Evolutionary conservation across 2,797 vertebrate genomes (phyloP), one percentile per base, ranked within the genome.

Genomic region (Euthynnus affinis): DNA sequence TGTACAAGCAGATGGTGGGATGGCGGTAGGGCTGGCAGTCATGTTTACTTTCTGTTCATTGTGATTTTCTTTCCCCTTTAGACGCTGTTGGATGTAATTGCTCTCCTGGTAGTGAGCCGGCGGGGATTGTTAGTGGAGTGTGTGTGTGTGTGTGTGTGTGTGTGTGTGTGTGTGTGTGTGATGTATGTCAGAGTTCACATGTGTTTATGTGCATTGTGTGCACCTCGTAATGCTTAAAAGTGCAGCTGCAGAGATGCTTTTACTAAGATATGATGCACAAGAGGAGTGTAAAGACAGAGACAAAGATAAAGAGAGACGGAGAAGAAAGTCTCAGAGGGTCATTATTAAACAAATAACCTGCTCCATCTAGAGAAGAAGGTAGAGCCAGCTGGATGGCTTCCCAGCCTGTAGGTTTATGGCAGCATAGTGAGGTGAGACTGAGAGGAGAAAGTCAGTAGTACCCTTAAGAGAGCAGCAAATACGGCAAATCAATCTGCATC

Each of bases 361-460:
- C 62, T 68, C 49, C 46, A 59, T 85, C 44, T 2, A 37, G 13
- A 66, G 52, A 29, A 25, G 59, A 53, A n/a, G 27, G 17, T 20
- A n/a, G 57, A 79, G 73, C 81, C 80, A 87, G 68, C 58, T 87
- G 87, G 88, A 84, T 58, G 17, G 29, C 22, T 58, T 88, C 84
- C 84, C 66, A 59, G 74, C 49, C 69, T 61, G 69, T 63, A 77
- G 78, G 88, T 80, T 82, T 79, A 90, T 76, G 61, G 69, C 65
- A 75, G 55, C 27, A n/a, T 56, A 32, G 61, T 64, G 63, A 78
- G 53, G 82, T 69, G 59, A 82, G 40, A 63, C 49, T 34, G 29
- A 86, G 55, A 70, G 52, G 52, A 80, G 37, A 81, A 67, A 76
- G 66, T 71, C 63, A 72, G 69, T 49, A 59, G 69, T 49, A 59